Evolutionary conservation across 2,113 vertebrate genomes (phyloP).

Genomic region (Aplodontia rufa): DNA sequence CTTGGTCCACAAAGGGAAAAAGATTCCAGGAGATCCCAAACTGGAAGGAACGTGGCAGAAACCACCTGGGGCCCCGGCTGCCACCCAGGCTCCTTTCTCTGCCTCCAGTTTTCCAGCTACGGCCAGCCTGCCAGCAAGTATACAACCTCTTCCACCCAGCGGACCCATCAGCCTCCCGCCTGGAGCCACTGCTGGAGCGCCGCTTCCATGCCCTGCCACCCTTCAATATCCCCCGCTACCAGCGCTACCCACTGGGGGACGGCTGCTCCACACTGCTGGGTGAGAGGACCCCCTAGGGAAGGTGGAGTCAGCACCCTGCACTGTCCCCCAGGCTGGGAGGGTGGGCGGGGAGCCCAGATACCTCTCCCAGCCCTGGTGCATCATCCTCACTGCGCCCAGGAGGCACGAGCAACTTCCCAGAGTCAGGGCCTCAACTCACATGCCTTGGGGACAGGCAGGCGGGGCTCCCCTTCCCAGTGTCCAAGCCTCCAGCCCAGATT

Average conservation of each 20-base stretch:
- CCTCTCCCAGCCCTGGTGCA: background rate
- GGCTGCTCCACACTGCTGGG: conserved; percentile 94
- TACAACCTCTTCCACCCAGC: conserved; percentile 99
- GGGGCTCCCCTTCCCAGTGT: background rate
- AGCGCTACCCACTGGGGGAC: conserved; percentile 96
- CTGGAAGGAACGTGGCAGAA: background rate
- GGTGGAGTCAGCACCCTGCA: background rate
- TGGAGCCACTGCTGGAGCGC: conserved; percentile 96
- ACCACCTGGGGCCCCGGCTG: background rate
- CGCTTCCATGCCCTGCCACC: conserved; percentile 95
- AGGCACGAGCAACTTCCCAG: background rate
- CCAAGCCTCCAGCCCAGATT: background rate
- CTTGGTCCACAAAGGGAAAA: background rate
- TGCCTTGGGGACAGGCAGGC: background rate
- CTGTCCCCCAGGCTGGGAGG: background rate
- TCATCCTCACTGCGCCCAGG: rapidly evolving
- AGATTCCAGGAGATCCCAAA: background rate
- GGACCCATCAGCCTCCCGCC: conserved; percentile 96
- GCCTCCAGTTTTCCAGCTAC: conserved; percentile 88
- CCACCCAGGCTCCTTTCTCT: background rate
- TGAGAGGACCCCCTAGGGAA: conserved; percentile 66
- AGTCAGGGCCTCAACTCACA: background rate
- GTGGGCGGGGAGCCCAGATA: background rate
- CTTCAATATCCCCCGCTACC: conserved; percentile 94
- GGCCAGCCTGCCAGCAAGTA: conserved; percentile 97